Evolutionary conservation across 1,140 invertebrate genomes (phyloP), one percentile per base, ranked within the genome.

Genomic region (Rhopalosiphum maidis): DNA sequence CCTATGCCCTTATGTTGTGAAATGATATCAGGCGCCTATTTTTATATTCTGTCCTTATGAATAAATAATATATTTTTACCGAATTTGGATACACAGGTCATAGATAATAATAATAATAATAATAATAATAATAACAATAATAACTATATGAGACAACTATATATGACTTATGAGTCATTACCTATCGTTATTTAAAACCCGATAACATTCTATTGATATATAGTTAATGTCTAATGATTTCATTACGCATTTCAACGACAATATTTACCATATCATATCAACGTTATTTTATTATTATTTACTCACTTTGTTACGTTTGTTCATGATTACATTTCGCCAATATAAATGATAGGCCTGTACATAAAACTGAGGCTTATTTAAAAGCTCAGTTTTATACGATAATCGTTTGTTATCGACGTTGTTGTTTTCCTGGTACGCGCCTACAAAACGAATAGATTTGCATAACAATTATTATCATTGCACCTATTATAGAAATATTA

Each of bases 301-400:
- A 94, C 94, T 94, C 94, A 94, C 94, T 43, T 93, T 83, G 86
- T 94, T 93, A 23, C 94, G 77, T 68, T 93, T 93, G 11, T 94
- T 85, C 37, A 94, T 94, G 55, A 94, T 94, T n/a, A 94, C 35
- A 83, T 94, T 94, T 94, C 94, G 93, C 54, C 60, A n/a, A 86
- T 94, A 94, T 22, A 94, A 88, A 90, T 94, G 94, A 90, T 94
- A 94, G 30, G 90, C 43, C 54, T 94, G 94, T 88, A 93, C 41
- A 93, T 94, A 94, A 23, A 92, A 82, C 6, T 94, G 93, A 55
- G 94, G 94, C 30, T 15, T 54, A 22, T 82, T 30, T 11, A 41
- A n/a, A 25, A 21, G 21, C 11, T 86, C 54, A 1, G 51, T 55
- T 35, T 93, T 51, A 30, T 55, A 51, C 2, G 82, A 37, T 30